Percentiles rank a stretch among this genome's conserved stretches.
Evolutionary conservation across 2,888 invertebrate species (phyloP).

Genomic region (Acleris literana): DNA sequence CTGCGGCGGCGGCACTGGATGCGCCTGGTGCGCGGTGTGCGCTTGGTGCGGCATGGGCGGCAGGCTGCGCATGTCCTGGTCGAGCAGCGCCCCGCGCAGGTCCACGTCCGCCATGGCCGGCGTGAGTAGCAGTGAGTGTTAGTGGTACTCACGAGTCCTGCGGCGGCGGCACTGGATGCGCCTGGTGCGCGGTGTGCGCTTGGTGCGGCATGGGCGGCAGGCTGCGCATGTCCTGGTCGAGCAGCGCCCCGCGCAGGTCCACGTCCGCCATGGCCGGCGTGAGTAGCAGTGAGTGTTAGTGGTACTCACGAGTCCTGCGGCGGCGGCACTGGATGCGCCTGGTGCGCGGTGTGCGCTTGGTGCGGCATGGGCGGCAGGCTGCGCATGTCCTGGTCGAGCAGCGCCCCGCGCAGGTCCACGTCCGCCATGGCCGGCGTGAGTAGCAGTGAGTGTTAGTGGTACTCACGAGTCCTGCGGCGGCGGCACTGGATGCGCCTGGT

Average conservation of each 20-base stretch:
- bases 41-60: conserved; percentile 65
- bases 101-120: conserved; percentile 65
- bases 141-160: no score
- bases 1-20: no score
- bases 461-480: no score
- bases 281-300: no score
- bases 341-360: conserved; percentile 52
- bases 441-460: no score
- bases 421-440: conserved; percentile 55
- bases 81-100: no score
- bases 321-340: no score
- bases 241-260: no score
- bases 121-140: conserved; percentile 24
- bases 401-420: conserved; percentile 78
- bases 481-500: no score
- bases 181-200: conserved; percentile 41
- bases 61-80: conserved; percentile 90
- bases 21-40: conserved; percentile 39
- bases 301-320: no score
- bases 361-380: conserved; percentile 77
- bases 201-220: conserved; percentile 66
- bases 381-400: conserved; percentile 92
- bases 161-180: no score
- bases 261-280: conserved; percentile 60
- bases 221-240: conserved; percentile 91